Evolutionary conservation across 2,113 vertebrate genomes (phyloP).

Genomic region (human): GRCh38 chr13:19700001-19700500

Average conservation of each 20-base stretch:
- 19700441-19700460: not conserved
- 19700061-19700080: not conserved
- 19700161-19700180: not conserved
- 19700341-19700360: not conserved
- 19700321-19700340: not conserved
- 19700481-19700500: constrained; percentile 16
- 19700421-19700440: not conserved
- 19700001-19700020: not conserved
- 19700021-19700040: not conserved
- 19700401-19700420: not conserved
- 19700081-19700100: not conserved
- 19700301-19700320: not conserved
- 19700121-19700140: not conserved
- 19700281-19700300: not conserved
- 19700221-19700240: constrained; percentile 11
- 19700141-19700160: not conserved
- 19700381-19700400: not conserved
- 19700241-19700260: not conserved
- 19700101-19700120: not conserved
- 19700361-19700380: not conserved
- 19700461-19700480: not conserved
- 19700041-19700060: not conserved
- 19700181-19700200: not conserved
- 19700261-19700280: constrained; percentile 8
- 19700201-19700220: not conserved